phyloP scores from a whole-genome alignment of 2,888 invertebrate genomes.

The Prenolepis imparis region DNA sequence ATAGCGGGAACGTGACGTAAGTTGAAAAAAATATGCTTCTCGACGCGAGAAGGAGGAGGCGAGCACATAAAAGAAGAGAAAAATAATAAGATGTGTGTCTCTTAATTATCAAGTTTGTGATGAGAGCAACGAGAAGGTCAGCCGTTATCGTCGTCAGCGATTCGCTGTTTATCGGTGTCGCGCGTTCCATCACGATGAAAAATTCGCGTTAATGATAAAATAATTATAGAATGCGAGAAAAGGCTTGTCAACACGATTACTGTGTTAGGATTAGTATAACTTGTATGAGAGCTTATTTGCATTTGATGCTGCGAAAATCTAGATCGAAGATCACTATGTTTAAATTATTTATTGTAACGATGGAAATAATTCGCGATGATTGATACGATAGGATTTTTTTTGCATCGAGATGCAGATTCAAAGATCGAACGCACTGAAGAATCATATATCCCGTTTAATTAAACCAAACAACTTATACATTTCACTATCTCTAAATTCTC shows the following conservation, averaged over 20 bases:
- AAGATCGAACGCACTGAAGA: background rate
- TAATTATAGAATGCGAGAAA: constrained; percentile 42
- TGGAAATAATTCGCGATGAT: background rate
- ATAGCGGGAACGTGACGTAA: constrained; percentile 63
- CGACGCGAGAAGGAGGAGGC: background rate
- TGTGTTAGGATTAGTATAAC: background rate
- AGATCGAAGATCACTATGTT: background rate
- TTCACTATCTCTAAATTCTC: background rate
- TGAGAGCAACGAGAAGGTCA: constrained; percentile 70
- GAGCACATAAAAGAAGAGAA: background rate
- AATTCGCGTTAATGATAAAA: constrained; percentile 37
- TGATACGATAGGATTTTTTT: background rate
- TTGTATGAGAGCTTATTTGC: background rate
- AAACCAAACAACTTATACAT: background rate
- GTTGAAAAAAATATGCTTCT: constrained; percentile 51
- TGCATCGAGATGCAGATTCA: background rate
- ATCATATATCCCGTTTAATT: background rate
- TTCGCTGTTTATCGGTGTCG: constrained; percentile 59
- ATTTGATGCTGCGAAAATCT: background rate
- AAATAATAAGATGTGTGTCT: constrained; percentile 44
- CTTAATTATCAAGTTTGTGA: constrained; percentile 53
- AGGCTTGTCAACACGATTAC: background rate
- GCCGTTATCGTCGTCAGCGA: constrained; percentile 64
- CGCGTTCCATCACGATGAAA: constrained; percentile 43
- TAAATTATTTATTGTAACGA: background rate